Conservation (phyloP, 1,140 invertebrate species). For the Danaus plexippus region DNA sequence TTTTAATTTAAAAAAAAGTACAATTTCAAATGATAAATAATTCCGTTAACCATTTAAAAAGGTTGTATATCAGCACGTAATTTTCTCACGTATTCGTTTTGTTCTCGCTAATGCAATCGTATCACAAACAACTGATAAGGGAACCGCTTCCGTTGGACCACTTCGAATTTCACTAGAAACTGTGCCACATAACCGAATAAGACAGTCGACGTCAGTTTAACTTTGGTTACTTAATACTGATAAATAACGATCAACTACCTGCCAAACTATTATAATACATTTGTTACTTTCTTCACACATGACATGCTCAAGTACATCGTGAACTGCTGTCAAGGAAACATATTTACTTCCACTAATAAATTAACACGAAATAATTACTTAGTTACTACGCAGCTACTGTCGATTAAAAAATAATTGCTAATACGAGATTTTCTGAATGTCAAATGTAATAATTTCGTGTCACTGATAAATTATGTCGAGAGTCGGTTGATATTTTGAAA, state of each 20-base stretch:
- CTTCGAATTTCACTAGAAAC: conserved; percentile 46
- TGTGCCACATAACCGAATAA: conserved; percentile 25
- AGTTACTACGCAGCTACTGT: no score
- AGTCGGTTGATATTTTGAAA: no score
- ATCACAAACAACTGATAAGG: conserved; percentile 58
- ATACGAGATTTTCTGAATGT: no score
- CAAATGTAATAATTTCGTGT: no score
- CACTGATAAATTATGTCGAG: no score
- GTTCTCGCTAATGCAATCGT: conserved; percentile 35
- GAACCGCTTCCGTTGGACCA: conserved; percentile 44
- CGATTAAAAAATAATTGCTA: no score
- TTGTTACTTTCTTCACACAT: no score
- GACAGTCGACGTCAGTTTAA: conserved; percentile 16
- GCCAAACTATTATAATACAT: no score
- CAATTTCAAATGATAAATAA: background rate
- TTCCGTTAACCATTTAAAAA: background rate
- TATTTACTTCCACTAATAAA: no score
- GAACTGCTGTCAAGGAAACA: no score
- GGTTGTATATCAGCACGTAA: background rate
- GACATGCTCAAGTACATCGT: no score
- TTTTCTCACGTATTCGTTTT: conserved; percentile 44
- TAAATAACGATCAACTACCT: background rate
- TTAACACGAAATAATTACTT: no score
- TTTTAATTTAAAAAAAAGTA: background rate
- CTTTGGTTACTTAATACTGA: conserved; percentile 14